Conservation (phyloP, 2,888 invertebrate species). For the Tineola bisselliella region DNA sequence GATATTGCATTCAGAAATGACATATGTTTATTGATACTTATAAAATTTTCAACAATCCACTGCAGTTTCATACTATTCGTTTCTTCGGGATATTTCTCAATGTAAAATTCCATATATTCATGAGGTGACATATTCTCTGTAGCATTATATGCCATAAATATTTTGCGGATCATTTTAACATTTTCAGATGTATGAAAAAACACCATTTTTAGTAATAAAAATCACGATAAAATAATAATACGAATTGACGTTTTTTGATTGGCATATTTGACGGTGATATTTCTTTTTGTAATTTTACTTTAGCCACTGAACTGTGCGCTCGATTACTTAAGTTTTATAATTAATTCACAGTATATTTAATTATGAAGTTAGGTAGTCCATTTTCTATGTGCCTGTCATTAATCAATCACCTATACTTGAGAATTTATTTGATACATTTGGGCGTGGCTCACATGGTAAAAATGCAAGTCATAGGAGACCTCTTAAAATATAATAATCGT, state of each 20-base stretch:
- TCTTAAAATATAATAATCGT: slow-evolving; percentile 67
- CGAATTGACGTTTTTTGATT: background rate
- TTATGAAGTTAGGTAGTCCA: slow-evolving; percentile 35
- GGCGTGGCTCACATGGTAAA: slow-evolving; percentile 34
- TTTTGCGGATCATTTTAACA: slow-evolving; percentile 44
- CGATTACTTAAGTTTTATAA: background rate
- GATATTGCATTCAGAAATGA: slow-evolving; percentile 36
- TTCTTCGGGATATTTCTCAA: slow-evolving; percentile 44
- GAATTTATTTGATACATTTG: slow-evolving; percentile 20
- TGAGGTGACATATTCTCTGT: slow-evolving; percentile 36
- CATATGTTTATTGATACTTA: slow-evolving; percentile 42
- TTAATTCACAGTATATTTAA: background rate
- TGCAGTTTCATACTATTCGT: slow-evolving; percentile 41
- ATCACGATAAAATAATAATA: background rate
- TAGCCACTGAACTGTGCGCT: background rate
- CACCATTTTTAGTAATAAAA: slow-evolving; percentile 34
- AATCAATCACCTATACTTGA: slow-evolving; percentile 43
- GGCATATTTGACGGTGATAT: background rate
- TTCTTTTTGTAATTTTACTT: background rate
- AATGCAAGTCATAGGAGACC: slow-evolving; percentile 62
- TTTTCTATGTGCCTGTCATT: slow-evolving; percentile 59
- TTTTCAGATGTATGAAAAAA: slow-evolving; percentile 51
- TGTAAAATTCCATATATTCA: slow-evolving; percentile 49
- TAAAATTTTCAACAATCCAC: slow-evolving; percentile 49
- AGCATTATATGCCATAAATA: slow-evolving; percentile 37